Evolutionary conservation across 2,797 vertebrate genomes (phyloP).

Genomic region (Epinephelus coioides): DNA sequence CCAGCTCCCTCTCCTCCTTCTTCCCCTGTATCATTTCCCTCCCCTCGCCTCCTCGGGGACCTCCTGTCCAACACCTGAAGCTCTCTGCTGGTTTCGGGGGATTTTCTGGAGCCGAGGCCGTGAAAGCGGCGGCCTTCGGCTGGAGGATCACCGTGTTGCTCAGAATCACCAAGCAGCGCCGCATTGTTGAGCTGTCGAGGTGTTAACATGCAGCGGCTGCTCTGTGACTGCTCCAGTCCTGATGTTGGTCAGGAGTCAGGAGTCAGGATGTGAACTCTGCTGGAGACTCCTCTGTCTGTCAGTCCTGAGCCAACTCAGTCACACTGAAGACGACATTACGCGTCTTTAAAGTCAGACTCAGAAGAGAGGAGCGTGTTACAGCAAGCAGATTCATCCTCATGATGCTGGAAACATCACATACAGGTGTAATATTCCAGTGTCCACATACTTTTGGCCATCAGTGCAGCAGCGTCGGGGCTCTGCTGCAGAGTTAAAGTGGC

Average conservation of each 20-base stretch:
- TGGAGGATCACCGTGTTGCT: slow-evolving; percentile 46
- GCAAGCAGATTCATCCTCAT: background rate
- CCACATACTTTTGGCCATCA: slow-evolving; percentile 9
- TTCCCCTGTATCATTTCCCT: background rate
- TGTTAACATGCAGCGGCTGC: slow-evolving; percentile 53
- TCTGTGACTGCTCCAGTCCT: slow-evolving; percentile 10
- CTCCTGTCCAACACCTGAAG: slow-evolving; percentile 47
- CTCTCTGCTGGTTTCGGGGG: slow-evolving; percentile 49
- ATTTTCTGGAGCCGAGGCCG: slow-evolving; percentile 69
- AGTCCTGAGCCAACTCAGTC: background rate
- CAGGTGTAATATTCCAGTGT: background rate
- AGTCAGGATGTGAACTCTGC: slow-evolving; percentile 24
- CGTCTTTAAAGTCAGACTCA: background rate
- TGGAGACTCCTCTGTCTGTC: slow-evolving; percentile 25
- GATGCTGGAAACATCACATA: no score
- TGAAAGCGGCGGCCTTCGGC: slow-evolving; percentile 60
- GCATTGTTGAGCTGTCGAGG: background rate
- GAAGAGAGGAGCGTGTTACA: background rate
- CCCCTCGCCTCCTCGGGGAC: slow-evolving; percentile 39
- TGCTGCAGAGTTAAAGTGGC: background rate
- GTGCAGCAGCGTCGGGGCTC: background rate
- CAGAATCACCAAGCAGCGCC: slow-evolving; percentile 55
- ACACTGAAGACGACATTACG: background rate
- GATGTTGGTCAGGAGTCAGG: slow-evolving; percentile 20
- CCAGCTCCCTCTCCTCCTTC: background rate